These are phyloP conservation scores for Pecten maximus DNA, from an alignment of 2,888 invertebrate genomes.

Conservation along the genomic window DNA sequence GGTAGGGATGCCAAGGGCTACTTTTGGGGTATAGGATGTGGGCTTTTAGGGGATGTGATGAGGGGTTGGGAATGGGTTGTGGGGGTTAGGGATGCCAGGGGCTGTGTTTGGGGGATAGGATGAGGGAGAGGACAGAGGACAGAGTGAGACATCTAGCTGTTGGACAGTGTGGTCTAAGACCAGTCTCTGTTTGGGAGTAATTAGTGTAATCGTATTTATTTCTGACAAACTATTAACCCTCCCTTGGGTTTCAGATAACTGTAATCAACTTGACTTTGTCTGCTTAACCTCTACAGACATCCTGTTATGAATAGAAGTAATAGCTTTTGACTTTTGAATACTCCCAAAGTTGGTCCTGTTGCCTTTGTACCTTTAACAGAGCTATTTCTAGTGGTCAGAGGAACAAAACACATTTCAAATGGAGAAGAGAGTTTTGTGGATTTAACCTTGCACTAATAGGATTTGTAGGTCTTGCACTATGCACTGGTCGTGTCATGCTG, in stretches of 20 bases:
- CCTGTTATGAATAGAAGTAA: neutral
- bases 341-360: neutral
- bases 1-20: too few species aligned
- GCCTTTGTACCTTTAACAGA: neutral
- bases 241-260: slow-evolving; percentile 1
- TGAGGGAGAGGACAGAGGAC: too few species aligned
- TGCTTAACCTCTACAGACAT: neutral
- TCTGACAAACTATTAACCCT: neutral
- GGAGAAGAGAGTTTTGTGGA: neutral
- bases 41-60: too few species aligned
- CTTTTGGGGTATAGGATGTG: too few species aligned
- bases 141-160: too few species aligned
- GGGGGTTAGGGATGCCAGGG: too few species aligned
- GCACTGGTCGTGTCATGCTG: neutral
- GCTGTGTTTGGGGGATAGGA: too few species aligned
- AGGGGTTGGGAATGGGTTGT: too few species aligned
- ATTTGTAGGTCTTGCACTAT: neutral
- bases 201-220: neutral
- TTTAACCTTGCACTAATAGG: neutral
- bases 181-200: neutral
- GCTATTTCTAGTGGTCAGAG: neutral
- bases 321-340: neutral
- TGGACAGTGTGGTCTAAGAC: neutral
- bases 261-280: slow-evolving; percentile 1
- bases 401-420: neutral